Base-by-base conservation (phyloP, 1,140 invertebrate genomes). In the Drosophila kepulauana region DNA sequence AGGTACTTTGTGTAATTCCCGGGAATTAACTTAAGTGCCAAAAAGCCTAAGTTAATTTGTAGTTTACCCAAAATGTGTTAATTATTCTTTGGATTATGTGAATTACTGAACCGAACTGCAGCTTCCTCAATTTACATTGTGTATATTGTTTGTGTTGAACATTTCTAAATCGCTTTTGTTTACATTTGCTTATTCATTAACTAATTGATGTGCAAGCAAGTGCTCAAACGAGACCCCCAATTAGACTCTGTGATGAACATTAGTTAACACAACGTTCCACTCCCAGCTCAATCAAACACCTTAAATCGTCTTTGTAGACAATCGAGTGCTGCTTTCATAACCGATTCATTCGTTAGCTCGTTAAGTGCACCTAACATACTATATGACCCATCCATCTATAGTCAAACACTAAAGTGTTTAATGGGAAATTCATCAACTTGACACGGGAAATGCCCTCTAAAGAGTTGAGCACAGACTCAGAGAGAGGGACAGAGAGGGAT, bases 391-490 rank as follows among this genome's bases (percentile, higher is more conserved):
- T 41, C 70, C 64, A 54, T 41, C 28, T 30, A 15, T n/a, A 46
- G 5, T 16, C 41, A 65, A 45, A 56, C 51, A 54, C 49, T 63
- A 25, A 20, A 46, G 16, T 48, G 41, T 20, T 11, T 58, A 58
- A 71, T 57, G 38, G 16, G 48, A 61, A 48, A 68, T 74, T 52
- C 49, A 62, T 67, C 65, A 73, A 38, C 48, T 76, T 82, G 72
- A 86, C 71, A 82, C 70, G 82, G 82, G 82, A 86, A 86, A 82
- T 87, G 75, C 75, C 79, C 82, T 75, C 54, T 46, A 52, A 16
- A 59, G 8, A 16, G 28, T 28, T 49, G 51, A 46, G 6, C 25
- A 38, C 79, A 56, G 20, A 25, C 20, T 25, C 20, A 0, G 20
- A 25, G 20, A 25, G 20, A 20, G 16, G 2, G 16, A 16, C 1